Evolutionary conservation across 2,888 invertebrate genomes (phyloP).

Genomic region (Masnerella sp.): DNA sequence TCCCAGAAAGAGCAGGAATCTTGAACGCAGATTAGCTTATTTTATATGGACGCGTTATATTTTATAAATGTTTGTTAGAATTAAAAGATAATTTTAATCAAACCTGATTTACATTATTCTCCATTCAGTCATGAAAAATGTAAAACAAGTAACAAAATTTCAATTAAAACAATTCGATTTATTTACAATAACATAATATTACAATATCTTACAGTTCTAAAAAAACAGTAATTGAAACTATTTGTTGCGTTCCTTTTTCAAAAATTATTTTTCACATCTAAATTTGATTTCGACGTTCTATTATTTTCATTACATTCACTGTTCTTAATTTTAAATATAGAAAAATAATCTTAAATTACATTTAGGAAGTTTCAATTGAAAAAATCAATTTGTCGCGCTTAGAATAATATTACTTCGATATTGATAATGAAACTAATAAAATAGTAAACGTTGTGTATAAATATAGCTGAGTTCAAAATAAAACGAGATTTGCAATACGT

Average conservation of each 20-base stretch:
- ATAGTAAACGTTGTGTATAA: too few relatives aligned
- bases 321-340: too few relatives aligned
- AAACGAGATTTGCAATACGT: too few relatives aligned
- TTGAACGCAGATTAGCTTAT: constrained; percentile 62
- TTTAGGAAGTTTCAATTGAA: too few relatives aligned
- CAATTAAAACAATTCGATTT: constrained; percentile 46
- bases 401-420: too few relatives aligned
- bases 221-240: constrained; percentile 45
- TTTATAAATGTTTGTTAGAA: constrained; percentile 42
- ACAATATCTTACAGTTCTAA: constrained; percentile 51
- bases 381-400: too few relatives aligned
- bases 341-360: too few relatives aligned
- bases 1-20: constrained; percentile 78
- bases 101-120: too few relatives aligned
- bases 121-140: too few relatives aligned
- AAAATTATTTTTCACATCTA: too few relatives aligned
- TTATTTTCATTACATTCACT: constrained; percentile 37
- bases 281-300: constrained; percentile 1
- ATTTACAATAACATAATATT: constrained; percentile 54
- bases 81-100: constrained; percentile 30
- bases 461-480: too few relatives aligned
- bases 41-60: constrained; percentile 47
- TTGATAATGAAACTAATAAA: too few relatives aligned
- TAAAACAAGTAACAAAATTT: constrained; percentile 24
- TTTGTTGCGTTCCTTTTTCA: constrained; percentile 46